Percentiles rank a stretch among this genome's conserved stretches.
These are phyloP conservation scores for Shinisaurus crocodilurus DNA, from an alignment of 2,113 vertebrate species.

Conservation along the genomic window DNA sequence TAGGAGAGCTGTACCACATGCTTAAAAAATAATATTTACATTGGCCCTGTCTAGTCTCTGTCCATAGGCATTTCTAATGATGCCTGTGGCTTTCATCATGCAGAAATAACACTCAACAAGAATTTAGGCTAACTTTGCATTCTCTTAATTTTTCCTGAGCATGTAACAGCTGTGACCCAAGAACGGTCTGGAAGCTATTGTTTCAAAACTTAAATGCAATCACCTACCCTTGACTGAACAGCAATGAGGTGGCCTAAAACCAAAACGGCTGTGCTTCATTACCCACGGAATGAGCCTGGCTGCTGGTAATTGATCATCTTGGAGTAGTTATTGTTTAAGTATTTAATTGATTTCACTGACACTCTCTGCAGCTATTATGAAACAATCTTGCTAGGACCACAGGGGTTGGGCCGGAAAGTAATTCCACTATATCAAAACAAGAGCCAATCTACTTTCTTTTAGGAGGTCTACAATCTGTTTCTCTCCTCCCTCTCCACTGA, in stretches of 20 bases:
- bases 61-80: neutral
- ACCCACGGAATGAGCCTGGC: neutral
- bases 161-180: neutral
- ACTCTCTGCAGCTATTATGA: neutral
- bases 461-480: neutral
- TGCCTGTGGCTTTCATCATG: neutral
- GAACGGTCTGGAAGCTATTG: neutral
- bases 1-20: neutral
- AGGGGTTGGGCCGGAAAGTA: neutral
- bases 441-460: neutral
- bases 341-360: conserved; percentile 17
- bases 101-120: neutral
- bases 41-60: neutral
- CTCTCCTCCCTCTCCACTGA: neutral
- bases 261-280: neutral
- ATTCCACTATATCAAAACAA: neutral
- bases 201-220: conserved; percentile 4
- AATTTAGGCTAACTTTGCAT: neutral
- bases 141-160: neutral
- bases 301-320: neutral
- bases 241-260: neutral
- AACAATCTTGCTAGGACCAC: neutral
- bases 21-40: neutral
- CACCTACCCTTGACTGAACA: conserved; percentile 6
- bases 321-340: neutral